These are phyloP conservation scores for Diachasmimorpha longicaudata DNA, from an alignment of 1,140 invertebrate species.

Conservation along the genomic window DNA sequence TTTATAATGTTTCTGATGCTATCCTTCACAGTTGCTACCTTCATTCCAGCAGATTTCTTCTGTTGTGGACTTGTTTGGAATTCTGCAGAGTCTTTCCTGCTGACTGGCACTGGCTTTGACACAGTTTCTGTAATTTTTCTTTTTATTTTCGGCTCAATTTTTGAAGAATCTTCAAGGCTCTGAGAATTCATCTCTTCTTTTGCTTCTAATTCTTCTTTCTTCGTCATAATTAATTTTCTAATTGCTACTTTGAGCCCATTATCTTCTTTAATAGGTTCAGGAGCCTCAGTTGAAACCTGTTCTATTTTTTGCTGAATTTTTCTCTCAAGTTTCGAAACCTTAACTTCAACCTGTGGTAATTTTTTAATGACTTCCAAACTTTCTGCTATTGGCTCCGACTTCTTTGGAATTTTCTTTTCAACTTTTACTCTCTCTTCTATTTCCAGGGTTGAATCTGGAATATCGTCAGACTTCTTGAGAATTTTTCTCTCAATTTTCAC, in stretches of 20 bases:
- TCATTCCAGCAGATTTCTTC: slow-evolving; percentile 23
- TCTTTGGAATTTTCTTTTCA: neutral
- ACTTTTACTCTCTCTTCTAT: neutral
- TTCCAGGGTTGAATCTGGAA: neutral
- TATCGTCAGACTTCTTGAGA: neutral
- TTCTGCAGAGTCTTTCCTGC: slow-evolving; percentile 16
- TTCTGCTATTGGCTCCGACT: neutral
- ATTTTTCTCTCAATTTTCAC: neutral
- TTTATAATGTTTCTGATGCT: slow-evolving; percentile 57
- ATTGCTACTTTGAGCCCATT: slow-evolving; percentile 49
- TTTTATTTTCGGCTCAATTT: neutral
- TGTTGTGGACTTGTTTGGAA: neutral
- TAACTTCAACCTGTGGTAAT: neutral
- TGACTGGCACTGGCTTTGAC: neutral
- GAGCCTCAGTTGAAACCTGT: neutral
- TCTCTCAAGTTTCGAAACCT: slow-evolving; percentile 6
- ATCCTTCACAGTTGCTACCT: slow-evolving; percentile 47
- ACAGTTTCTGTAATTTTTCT: slow-evolving; percentile 21
- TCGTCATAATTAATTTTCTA: slow-evolving; percentile 54
- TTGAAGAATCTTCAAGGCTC: neutral
- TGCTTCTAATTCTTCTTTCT: slow-evolving; percentile 45
- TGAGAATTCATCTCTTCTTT: slow-evolving; percentile 32
- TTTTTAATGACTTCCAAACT: neutral
- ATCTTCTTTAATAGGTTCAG: slow-evolving; percentile 27
- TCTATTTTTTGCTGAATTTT: slow-evolving; percentile 9